Evolutionary conservation across 92 coral and sea anemone genomes (phyloP).

Genomic region (Desmophyllum pertusum): DNA sequence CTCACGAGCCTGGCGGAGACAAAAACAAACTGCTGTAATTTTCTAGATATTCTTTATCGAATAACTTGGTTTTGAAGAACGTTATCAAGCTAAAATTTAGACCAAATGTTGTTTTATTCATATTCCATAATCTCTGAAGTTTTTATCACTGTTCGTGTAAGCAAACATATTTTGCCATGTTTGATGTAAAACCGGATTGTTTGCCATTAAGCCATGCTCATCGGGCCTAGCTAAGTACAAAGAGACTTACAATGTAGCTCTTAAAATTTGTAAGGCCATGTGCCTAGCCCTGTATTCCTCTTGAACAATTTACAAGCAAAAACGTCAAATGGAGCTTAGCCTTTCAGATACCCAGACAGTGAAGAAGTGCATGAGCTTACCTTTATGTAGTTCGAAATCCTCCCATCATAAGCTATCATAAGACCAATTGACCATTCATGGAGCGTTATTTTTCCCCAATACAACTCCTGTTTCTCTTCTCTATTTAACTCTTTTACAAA

Average conservation of each 20-base stretch:
- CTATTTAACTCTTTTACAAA: neutral
- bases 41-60: neutral
- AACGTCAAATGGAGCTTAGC: neutral
- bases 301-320: neutral
- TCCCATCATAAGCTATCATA: neutral
- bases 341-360: neutral
- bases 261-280: neutral
- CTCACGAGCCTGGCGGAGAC: too few relatives aligned
- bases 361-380: slow-evolving; percentile 3
- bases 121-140: neutral
- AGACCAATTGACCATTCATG: neutral
- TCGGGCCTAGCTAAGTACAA: neutral
- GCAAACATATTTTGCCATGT: neutral
- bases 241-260: neutral
- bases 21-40: too few relatives aligned
- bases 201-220: neutral
- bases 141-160: neutral
- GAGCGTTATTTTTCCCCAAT: neutral
- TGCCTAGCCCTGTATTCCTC: neutral
- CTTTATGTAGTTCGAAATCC: slow-evolving; percentile 1
- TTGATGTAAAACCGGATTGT: neutral
- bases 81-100: neutral
- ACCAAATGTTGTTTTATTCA: neutral
- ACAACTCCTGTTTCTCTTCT: neutral
- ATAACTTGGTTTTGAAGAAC: neutral